Conservation (phyloP, 2,113 vertebrate species). For the Himantopus leucocephalus region DNA sequence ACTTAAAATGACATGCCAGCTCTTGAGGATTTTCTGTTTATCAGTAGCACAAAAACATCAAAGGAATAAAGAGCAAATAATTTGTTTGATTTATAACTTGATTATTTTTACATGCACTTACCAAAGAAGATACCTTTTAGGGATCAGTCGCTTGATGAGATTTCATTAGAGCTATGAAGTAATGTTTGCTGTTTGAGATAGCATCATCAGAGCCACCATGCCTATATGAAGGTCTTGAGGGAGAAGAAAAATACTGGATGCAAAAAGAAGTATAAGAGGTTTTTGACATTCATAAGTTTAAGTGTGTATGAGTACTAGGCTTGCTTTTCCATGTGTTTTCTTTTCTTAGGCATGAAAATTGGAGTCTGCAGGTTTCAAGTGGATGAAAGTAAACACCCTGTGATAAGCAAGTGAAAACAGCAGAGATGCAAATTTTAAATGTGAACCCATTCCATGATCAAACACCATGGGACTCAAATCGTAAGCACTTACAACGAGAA, state of each 20-base stretch:
- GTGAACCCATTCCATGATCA: neutral
- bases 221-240: neutral
- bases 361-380: neutral
- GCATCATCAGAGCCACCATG: neutral
- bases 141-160: neutral
- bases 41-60: neutral
- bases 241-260: neutral
- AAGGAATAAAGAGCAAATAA: neutral
- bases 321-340: neutral
- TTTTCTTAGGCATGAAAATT: neutral
- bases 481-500: neutral
- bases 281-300: neutral
- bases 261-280: neutral
- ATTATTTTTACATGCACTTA: conserved; percentile 2
- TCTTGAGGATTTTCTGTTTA: neutral
- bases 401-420: neutral
- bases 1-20: neutral
- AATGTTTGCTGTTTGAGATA: neutral
- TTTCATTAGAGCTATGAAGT: neutral
- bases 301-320: neutral
- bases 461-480: neutral
- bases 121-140: neutral
- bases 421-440: neutral
- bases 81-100: neutral
- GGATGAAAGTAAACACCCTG: neutral